phyloP scores from a whole-genome alignment of 1,140 invertebrate species.

The Ceratitis capitata region DNA sequence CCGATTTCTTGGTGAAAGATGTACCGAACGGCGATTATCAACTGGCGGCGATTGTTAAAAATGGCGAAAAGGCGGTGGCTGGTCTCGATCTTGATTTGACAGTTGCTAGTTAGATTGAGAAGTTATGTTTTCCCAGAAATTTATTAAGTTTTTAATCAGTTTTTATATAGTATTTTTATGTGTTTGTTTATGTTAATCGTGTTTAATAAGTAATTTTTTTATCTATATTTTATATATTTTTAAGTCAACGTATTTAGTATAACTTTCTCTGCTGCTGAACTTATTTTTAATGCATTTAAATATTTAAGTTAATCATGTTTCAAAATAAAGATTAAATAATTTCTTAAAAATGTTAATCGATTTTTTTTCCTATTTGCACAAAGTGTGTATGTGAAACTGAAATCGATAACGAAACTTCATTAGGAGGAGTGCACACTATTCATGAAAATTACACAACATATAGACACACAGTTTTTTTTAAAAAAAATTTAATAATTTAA shows the following conservation, averaged over 20 bases:
- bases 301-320: background rate
- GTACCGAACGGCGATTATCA: constrained; percentile 2
- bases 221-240: background rate
- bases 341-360: background rate
- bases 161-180: too few species aligned
- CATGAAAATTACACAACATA: too few species aligned
- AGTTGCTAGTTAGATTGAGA: background rate
- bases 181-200: background rate
- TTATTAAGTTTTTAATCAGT: too few species aligned
- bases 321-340: background rate
- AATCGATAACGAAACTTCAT: too few species aligned
- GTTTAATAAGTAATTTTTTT: background rate
- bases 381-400: too few species aligned
- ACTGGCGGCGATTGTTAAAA: background rate
- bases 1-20: background rate
- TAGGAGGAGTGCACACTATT: too few species aligned
- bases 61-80: background rate
- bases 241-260: background rate
- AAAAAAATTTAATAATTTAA: too few species aligned
- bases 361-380: too few species aligned
- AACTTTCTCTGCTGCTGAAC: background rate
- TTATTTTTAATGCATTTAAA: too few species aligned
- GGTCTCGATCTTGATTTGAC: background rate
- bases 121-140: background rate
- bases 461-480: too few species aligned